phyloP scores from a whole-genome alignment of 1,140 invertebrate species.

The Aphelenchoides avenae region DNA sequence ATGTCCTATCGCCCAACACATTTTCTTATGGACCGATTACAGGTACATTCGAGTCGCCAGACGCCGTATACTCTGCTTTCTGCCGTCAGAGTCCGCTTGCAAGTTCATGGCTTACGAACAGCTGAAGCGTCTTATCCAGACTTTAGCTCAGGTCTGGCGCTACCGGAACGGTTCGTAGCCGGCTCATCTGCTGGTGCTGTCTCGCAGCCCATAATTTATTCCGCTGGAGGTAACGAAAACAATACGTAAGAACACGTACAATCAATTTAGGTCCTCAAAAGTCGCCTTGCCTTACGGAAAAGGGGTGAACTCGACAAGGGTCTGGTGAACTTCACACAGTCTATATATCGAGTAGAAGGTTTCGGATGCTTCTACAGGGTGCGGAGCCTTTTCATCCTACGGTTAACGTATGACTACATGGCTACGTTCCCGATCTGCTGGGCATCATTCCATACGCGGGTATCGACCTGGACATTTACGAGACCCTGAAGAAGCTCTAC shows the following conservation, averaged over 20 bases:
- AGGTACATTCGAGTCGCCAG: conserved; percentile 62
- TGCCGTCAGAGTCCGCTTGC: conserved; percentile 79
- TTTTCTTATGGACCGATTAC: too few relatives aligned
- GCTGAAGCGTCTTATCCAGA: conserved; percentile 76
- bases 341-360: conserved; percentile 82
- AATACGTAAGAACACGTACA: neutral
- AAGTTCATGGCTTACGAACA: conserved; percentile 98
- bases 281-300: conserved; percentile 84
- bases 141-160: conserved; percentile 70
- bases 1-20: too few relatives aligned
- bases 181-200: conserved; percentile 90
- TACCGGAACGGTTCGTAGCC: conserved; percentile 84
- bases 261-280: conserved; percentile 96
- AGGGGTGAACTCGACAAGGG: conserved; percentile 83
- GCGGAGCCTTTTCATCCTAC: conserved; percentile 63
- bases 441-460: conserved; percentile 96
- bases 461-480: conserved; percentile 95
- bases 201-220: conserved; percentile 90
- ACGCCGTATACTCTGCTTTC: conserved; percentile 61
- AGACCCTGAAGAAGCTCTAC: conserved; percentile 68
- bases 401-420: conserved; percentile 36
- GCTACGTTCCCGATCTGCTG: conserved; percentile 84
- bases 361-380: conserved; percentile 76
- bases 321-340: conserved; percentile 79
- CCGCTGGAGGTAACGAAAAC: conserved; percentile 73